Base-by-base conservation (phyloP, 2,797 vertebrate genomes). In the Taenioides sp. region DNA sequence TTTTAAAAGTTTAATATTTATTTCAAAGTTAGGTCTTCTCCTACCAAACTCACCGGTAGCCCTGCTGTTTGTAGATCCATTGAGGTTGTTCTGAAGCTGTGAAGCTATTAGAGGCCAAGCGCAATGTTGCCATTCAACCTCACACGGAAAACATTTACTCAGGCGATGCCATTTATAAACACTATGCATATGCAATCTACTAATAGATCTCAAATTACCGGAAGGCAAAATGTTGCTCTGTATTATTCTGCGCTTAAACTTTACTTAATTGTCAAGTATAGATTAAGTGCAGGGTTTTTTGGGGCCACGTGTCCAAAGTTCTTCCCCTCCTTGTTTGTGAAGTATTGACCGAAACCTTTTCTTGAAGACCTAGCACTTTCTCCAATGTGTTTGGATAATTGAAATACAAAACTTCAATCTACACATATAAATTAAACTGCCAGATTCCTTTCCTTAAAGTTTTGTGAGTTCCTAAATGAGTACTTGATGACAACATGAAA, bases 101-200 rank as follows among this genome's bases (percentile, higher is more conserved):
- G 25, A 66, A 52, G 47, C 27, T 54, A 54, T 66, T 66, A 66
- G 65, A 54, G 52, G 65, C 47, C 12, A 31, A 49, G 47, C 5
- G 65, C 65, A 11, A 50, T 66, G 47, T 66, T 57, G 28, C 65
- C 27, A 22, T 34, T 67, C 50, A 55, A 10, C 20, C 65, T 67
- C 65, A 67, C 28, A 55, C 20, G 65, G 31, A 54, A 67, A 67
- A n/a, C 52, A 55, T 66, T 52, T 66, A 65, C 65, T 31, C 25
- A 31, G 27, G 50, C 50, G 22, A 22, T 16, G 17, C 50, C 50
- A 55, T 55, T 37, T 67, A 67, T 67, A 67, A 67, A 55, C 65
- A 67, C 17, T 22, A 55, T 55, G 65, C 27, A 67, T 55, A 31
- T 54, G 18, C 55, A 54, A 54, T 55, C 23, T 67, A 18, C 28